Conservation (phyloP, 1,140 invertebrate species). For the Mamestra configurata region DNA sequence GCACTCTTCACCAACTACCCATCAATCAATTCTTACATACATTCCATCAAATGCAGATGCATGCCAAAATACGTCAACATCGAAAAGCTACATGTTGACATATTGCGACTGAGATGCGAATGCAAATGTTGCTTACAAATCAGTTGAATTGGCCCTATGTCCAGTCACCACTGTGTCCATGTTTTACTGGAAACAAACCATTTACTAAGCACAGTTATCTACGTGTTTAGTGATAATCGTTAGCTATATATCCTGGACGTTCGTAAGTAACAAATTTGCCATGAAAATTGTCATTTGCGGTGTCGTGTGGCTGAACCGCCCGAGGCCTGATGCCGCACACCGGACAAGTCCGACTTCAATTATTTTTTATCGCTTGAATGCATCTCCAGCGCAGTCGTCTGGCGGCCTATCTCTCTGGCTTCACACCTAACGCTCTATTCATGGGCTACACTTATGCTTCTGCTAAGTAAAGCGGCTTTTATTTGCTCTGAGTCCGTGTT, state of each 20-base stretch:
- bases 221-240: background rate
- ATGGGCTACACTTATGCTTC: slow-evolving; percentile 47
- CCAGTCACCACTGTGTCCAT: no score
- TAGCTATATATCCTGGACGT: slow-evolving; percentile 3
- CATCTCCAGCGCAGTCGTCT: slow-evolving; percentile 55
- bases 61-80: background rate
- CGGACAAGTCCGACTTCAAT: slow-evolving; percentile 64
- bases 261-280: slow-evolving; percentile 36
- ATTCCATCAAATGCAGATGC: background rate
- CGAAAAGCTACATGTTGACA: background rate
- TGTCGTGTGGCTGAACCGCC: background rate
- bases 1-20: slow-evolving; percentile 32
- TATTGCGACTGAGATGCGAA: no score
- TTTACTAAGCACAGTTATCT: background rate
- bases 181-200: no score
- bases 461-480: slow-evolving; percentile 44
- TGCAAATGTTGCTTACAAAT: no score
- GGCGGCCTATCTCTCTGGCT: slow-evolving; percentile 59
- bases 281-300: slow-evolving; percentile 49
- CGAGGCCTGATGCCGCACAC: slow-evolving; percentile 13
- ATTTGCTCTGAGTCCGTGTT: background rate
- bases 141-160: no score
- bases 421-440: slow-evolving; percentile 62
- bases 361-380: slow-evolving; percentile 67
- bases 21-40: background rate